Conservation (phyloP, 2,797 vertebrate genomes). For the Phataginus tetradactyla region DNA sequence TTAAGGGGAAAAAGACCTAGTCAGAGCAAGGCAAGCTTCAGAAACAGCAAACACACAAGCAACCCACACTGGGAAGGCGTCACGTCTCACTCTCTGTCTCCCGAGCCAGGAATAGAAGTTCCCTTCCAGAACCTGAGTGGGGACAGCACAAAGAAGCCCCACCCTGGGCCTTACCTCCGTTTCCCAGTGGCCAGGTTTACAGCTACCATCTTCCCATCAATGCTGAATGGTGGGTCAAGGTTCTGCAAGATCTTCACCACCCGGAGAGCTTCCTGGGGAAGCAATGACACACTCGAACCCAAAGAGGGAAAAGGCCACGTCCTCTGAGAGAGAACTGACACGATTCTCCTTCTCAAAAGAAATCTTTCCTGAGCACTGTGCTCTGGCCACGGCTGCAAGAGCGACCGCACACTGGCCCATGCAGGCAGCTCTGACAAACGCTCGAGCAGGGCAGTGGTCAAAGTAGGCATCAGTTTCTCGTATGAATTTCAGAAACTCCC, state of each 20-base stretch:
- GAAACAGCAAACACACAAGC: neutral
- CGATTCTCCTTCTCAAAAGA: neutral
- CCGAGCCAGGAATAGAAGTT: neutral
- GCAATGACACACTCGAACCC: conserved; percentile 45
- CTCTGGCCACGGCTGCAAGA: neutral
- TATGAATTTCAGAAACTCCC: conserved; percentile 25
- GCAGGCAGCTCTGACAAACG: neutral
- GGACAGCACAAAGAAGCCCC: neutral
- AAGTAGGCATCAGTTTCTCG: neutral
- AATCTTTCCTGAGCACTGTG: neutral
- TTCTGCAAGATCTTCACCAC: conserved; percentile 95
- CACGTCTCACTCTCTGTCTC: neutral
- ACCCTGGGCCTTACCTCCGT: conserved; percentile 83
- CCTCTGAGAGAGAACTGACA: neutral
- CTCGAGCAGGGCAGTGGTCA: neutral
- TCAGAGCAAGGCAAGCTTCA: conserved; percentile 5
- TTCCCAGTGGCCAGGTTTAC: conserved; percentile 94
- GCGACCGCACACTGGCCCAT: neutral
- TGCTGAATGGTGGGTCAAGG: conserved; percentile 92
- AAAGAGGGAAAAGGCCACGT: neutral
- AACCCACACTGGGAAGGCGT: neutral
- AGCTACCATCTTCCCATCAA: conserved; percentile 94
- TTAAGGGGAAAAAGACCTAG: conserved; percentile 26
- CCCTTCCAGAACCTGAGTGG: neutral
- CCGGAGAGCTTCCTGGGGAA: conserved; percentile 93